Evolutionary conservation across 1,140 invertebrate species (phyloP).

Genomic region (Propsilocerus akamusi): DNA sequence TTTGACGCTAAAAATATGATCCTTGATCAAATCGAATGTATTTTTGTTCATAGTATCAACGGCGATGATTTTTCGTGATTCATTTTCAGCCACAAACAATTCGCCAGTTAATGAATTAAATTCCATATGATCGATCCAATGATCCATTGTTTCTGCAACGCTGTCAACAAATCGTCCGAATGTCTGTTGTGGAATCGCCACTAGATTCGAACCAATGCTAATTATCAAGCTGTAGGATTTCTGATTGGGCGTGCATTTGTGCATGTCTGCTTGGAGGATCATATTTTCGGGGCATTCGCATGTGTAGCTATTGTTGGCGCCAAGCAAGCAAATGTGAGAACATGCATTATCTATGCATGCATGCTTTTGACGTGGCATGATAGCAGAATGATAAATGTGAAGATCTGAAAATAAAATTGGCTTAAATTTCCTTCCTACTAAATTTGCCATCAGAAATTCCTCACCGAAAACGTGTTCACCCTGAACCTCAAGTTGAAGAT

Average conservation of each 20-base stretch:
- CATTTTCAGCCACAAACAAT: slow-evolving; percentile 32
- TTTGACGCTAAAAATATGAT: slow-evolving; percentile 30
- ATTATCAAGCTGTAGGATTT: slow-evolving; percentile 25
- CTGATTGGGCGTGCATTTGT: slow-evolving; percentile 28
- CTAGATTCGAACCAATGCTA: slow-evolving; percentile 19
- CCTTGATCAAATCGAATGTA: slow-evolving; percentile 20
- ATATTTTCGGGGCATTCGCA: slow-evolving; percentile 69
- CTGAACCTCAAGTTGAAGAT: slow-evolving; percentile 30
- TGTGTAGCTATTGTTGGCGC: slow-evolving; percentile 31
- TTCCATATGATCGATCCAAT: slow-evolving; percentile 22
- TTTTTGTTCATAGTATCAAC: slow-evolving; percentile 22
- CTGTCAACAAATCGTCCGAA: slow-evolving; percentile 26
- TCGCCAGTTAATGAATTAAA: slow-evolving; percentile 26
- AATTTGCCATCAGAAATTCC: not conserved
- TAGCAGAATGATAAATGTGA: slow-evolving; percentile 44
- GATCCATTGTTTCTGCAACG: slow-evolving; percentile 18
- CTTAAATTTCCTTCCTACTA: not conserved
- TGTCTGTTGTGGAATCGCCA: slow-evolving; percentile 27
- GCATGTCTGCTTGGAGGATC: slow-evolving; percentile 27
- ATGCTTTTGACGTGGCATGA: slow-evolving; percentile 34
- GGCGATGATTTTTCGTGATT: slow-evolving; percentile 23
- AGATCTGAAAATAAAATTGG: slow-evolving; percentile 20
- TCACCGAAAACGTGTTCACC: slow-evolving; percentile 33
- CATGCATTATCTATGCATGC: slow-evolving; percentile 49
- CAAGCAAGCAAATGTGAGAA: slow-evolving; percentile 63